Evolutionary conservation across 1,140 invertebrate species (phyloP), one percentile per base, ranked within the genome.

Genomic region (Euwallacea similis): DNA sequence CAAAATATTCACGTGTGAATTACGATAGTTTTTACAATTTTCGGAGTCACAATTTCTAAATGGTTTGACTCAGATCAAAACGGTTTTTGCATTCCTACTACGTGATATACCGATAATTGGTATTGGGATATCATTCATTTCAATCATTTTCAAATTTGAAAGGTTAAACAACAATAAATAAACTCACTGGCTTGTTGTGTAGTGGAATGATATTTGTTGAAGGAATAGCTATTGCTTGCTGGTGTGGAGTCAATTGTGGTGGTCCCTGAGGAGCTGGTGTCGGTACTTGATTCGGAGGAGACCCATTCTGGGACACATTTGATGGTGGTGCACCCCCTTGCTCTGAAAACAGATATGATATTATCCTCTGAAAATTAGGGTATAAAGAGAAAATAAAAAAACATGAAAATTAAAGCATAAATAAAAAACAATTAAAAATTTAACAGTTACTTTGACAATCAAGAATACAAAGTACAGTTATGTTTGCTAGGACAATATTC

Each of bases 221-320:
- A 69, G 80, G 79, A 53, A 81, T 71, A 47, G 80, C 80, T 74
- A 79, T 79, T 4, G 76, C 76, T 73, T 78, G 76, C 73, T 78
- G 79, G 63, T 80, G 80, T 59, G 77, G 63, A 66, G 68, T 80
- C 70, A 79, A 59, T 56, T 75, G 75, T 7, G 73, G 76, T 41
- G 69, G 70, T 66, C 63, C 63, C 58, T 68, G 68, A 21, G 56
- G 44, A 41, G 59, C 54, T 44, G 63, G 61, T 15, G 72, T 3
- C n/a, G 46, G 16, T 61, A 16, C 16, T 15, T 73, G 72, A 21
- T 56, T 67, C 54, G 58, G 61, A 7, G 65, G 66, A 42, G 70
- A 13, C 33, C 66, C 71, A 63, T 72, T 67, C 59, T 72, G 70
- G 11, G 62, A 63, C 41, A 44, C 47, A 71, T 41, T 71, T 47